Percentiles rank a stretch among this genome's conserved stretches.
phyloP scores from a whole-genome alignment of 1,140 invertebrate genomes.

The Battus philenor region DNA sequence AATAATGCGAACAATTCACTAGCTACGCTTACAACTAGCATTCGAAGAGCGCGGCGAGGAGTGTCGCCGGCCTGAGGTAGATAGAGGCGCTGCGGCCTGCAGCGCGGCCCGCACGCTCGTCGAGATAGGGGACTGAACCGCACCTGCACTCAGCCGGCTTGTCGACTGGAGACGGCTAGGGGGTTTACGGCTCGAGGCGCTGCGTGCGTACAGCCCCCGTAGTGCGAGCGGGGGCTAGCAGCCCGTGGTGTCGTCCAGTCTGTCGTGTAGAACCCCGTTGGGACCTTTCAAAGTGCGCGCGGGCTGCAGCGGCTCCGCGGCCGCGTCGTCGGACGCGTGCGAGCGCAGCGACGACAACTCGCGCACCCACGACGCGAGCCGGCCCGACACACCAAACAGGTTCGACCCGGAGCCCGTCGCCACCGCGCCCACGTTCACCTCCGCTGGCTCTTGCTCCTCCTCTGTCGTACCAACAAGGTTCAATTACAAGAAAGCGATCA shows the following conservation, averaged over 20 bases:
- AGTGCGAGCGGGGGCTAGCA: constrained; percentile 22
- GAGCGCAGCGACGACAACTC: constrained; percentile 61
- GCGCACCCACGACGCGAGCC: constrained; percentile 66
- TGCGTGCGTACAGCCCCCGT: constrained; percentile 16
- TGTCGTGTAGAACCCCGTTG: constrained; percentile 29
- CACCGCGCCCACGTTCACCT: constrained; percentile 65
- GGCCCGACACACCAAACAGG: constrained; percentile 67
- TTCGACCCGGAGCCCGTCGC: constrained; percentile 63
- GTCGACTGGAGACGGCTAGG: not conserved
- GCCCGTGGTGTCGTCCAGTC: constrained; percentile 18
- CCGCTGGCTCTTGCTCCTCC: constrained; percentile 49
- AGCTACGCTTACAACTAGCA: constrained; percentile 67
- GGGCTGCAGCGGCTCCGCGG: constrained; percentile 63
- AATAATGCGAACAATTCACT: constrained; percentile 56
- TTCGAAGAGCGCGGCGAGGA: constrained; percentile 56
- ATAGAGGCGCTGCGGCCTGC: constrained; percentile 22
- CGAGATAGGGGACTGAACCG: too few species aligned
- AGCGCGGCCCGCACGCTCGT: too few species aligned
- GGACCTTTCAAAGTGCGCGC: constrained; percentile 22
- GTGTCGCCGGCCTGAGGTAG: constrained; percentile 56
- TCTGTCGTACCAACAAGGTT: constrained; percentile 34
- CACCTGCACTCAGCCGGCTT: too few species aligned
- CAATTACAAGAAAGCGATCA: too few species aligned
- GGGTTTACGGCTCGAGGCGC: not conserved
- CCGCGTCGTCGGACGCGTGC: constrained; percentile 51